phyloP scores from a whole-genome alignment of 2,888 invertebrate species.

The Sinopyrophorus schimmeli region DNA sequence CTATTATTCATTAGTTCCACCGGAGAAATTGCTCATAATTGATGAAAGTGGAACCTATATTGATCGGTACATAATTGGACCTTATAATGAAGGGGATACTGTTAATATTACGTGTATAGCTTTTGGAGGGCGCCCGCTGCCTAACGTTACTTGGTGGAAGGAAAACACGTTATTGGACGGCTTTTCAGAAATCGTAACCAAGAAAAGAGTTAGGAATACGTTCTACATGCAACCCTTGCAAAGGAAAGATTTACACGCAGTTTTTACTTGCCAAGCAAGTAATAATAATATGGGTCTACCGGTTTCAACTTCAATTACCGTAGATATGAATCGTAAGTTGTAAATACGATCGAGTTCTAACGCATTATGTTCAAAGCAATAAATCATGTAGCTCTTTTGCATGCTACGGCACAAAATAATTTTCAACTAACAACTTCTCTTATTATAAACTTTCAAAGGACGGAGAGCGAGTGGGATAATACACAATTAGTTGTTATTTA shows the following conservation, averaged over 20 bases:
- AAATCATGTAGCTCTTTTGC: slow-evolving; percentile 13
- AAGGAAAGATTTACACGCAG: slow-evolving; percentile 18
- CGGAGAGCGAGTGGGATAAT: too few relatives aligned
- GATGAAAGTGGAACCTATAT: slow-evolving; percentile 18
- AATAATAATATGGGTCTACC: slow-evolving; percentile 20
- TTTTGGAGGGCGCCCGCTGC: slow-evolving; percentile 23
- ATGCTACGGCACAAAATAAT: too few relatives aligned
- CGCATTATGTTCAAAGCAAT: too few relatives aligned
- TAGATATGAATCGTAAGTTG: slow-evolving; percentile 27
- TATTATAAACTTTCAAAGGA: too few relatives aligned
- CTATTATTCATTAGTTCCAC: too few relatives aligned
- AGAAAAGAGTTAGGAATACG: slow-evolving; percentile 19
- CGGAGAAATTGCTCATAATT: slow-evolving; percentile 20
- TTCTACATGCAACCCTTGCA: slow-evolving; percentile 11
- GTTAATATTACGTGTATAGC: slow-evolving; percentile 18
- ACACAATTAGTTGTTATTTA: too few relatives aligned
- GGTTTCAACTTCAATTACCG: slow-evolving; percentile 16
- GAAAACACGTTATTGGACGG: slow-evolving; percentile 25
- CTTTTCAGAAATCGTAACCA: slow-evolving; percentile 10
- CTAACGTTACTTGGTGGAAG: slow-evolving; percentile 28
- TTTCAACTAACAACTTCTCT: too few relatives aligned
- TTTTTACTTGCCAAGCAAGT: slow-evolving; percentile 24
- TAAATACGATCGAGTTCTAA: too few relatives aligned
- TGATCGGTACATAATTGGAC: slow-evolving; percentile 22
- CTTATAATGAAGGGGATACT: slow-evolving; percentile 17